phyloP scores from a whole-genome alignment of 2,113 vertebrate species.

The Zosterops lateralis region DNA sequence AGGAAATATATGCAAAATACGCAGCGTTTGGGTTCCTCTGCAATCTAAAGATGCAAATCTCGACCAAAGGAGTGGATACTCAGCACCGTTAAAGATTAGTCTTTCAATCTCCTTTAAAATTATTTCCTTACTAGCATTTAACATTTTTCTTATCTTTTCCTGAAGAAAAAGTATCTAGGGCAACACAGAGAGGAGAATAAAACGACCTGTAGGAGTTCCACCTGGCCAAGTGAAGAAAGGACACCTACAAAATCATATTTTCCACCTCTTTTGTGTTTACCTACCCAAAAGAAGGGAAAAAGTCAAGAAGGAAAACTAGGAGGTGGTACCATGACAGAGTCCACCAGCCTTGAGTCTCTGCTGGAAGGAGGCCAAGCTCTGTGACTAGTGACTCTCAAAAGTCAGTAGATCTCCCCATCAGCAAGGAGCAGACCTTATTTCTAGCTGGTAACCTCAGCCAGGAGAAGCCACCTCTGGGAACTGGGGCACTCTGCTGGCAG shows the following conservation, averaged over 20 bases:
- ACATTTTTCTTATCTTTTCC: background rate
- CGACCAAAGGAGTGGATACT: background rate
- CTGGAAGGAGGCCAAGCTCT: background rate
- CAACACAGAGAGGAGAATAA: background rate
- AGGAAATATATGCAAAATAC: background rate
- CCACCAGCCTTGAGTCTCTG: background rate
- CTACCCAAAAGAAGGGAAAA: background rate
- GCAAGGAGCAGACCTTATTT: background rate
- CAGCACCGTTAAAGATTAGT: background rate
- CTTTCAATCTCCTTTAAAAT: background rate
- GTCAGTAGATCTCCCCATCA: background rate
- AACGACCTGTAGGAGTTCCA: background rate
- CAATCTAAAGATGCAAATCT: background rate
- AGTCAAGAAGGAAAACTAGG: background rate
- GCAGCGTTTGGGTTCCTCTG: background rate
- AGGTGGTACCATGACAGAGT: background rate
- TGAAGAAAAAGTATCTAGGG: background rate
- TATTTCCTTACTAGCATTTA: background rate
- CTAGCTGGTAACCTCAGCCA: accelerated
- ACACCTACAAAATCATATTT: background rate
- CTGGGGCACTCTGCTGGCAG: background rate
- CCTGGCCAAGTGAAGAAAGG: background rate
- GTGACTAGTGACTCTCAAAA: background rate
- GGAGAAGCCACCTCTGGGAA: background rate
- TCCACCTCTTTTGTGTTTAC: background rate